These are phyloP conservation scores for Chelonus formosanus DNA, from an alignment of 2,888 invertebrate species.

Conservation along the genomic window DNA sequence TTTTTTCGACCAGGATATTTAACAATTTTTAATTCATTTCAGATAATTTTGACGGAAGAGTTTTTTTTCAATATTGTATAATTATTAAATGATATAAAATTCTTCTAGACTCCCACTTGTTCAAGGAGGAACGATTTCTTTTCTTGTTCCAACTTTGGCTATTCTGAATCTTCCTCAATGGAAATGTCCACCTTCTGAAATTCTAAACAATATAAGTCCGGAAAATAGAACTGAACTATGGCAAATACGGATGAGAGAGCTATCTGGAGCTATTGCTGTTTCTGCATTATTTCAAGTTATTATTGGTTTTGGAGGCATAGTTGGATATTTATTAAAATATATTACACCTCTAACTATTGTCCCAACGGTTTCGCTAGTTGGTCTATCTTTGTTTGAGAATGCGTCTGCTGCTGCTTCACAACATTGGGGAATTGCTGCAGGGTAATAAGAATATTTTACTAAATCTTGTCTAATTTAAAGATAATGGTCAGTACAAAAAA, in stretches of 20 bases:
- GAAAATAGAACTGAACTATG: conserved; percentile 72
- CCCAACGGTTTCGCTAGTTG: conserved; percentile 84
- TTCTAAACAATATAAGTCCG: conserved; percentile 68
- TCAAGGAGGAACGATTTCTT: conserved; percentile 82
- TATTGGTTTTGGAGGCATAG: conserved; percentile 73
- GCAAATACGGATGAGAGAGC: conserved; percentile 80
- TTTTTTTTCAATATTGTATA: too few relatives aligned
- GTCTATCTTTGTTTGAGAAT: conserved; percentile 82
- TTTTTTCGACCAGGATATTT: too few relatives aligned
- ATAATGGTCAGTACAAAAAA: too few relatives aligned
- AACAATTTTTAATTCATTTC: too few relatives aligned
- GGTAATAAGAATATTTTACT: conserved; percentile 70
- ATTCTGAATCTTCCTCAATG: conserved; percentile 77
- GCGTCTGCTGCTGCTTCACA: conserved; percentile 82
- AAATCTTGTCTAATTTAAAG: too few relatives aligned
- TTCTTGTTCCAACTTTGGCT: conserved; percentile 80
- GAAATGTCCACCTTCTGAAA: conserved; percentile 72
- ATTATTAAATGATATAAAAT: not conserved
- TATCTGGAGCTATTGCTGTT: conserved; percentile 85
- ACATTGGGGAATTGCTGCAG: conserved; percentile 84
- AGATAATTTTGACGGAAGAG: too few relatives aligned
- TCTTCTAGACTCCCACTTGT: conserved; percentile 74
- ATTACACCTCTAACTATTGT: conserved; percentile 86
- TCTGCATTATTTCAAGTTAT: conserved; percentile 80
- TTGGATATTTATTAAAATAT: conserved; percentile 77